A percentile compares a stretch with the other conserved stretches of the same genome.
Evolutionary conservation across 2,797 vertebrate genomes (phyloP).

Genomic region (Acestrorhynchus altus): DNA sequence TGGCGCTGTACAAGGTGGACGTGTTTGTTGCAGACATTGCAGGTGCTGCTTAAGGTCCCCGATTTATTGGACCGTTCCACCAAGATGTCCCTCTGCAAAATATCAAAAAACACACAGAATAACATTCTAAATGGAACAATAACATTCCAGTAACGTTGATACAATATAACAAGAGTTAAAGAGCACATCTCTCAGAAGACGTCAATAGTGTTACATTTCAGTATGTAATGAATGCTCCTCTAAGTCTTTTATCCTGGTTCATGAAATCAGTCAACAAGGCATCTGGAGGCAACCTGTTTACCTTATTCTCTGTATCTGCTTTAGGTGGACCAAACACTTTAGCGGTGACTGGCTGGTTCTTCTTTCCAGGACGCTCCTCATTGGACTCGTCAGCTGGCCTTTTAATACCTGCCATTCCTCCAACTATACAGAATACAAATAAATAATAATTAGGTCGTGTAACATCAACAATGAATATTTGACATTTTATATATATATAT

Average conservation of each 20-base stretch:
- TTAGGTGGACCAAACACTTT: constrained; percentile 67
- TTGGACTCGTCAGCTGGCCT: constrained; percentile 76
- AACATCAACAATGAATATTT: too few relatives aligned
- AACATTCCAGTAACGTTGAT: background rate
- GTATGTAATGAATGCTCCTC: too few relatives aligned
- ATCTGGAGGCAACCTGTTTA: background rate
- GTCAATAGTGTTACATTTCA: too few relatives aligned
- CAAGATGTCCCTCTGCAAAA: constrained; percentile 67
- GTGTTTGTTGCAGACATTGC: constrained; percentile 81
- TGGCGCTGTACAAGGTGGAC: constrained; percentile 96
- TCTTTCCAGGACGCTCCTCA: constrained; percentile 84
- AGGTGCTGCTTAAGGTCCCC: constrained; percentile 79
- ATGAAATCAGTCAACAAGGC: too few relatives aligned
- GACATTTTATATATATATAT: too few relatives aligned
- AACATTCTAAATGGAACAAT: too few relatives aligned
- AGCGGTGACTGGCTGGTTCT: constrained; percentile 72
- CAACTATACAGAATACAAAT: constrained; percentile 78
- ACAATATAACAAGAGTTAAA: too few relatives aligned
- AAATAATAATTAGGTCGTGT: too few relatives aligned
- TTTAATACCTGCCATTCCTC: constrained; percentile 88
- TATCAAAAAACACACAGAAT: background rate
- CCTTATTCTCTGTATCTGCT: constrained; percentile 65
- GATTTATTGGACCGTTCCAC: constrained; percentile 65
- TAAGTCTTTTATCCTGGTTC: too few relatives aligned
- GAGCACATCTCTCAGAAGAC: too few relatives aligned